phyloP scores from a whole-genome alignment of 2,888 invertebrate genomes.

The Apamea epomidion region DNA sequence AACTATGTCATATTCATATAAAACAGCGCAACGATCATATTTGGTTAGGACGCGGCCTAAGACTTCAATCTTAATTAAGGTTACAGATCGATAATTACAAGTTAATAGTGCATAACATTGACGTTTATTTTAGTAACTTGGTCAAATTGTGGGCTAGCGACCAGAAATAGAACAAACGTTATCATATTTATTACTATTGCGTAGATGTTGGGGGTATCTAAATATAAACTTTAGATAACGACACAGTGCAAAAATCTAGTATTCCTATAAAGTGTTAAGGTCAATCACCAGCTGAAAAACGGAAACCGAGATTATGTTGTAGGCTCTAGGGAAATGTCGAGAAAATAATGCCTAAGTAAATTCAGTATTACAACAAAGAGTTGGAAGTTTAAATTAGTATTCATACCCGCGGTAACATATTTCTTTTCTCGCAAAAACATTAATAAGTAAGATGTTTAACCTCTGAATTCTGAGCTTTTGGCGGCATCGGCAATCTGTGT shows the following conservation, averaged over 20 bases:
- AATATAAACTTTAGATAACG: slow-evolving; percentile 23
- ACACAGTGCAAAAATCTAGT: slow-evolving; percentile 5
- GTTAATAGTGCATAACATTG: slow-evolving; percentile 39
- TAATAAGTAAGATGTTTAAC: slow-evolving; percentile 7
- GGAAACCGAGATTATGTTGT: slow-evolving; percentile 14
- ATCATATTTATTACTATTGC: slow-evolving; percentile 45
- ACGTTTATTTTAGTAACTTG: slow-evolving; percentile 45
- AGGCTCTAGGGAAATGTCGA: slow-evolving; percentile 44
- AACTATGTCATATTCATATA: too few species aligned
- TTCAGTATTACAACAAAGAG: slow-evolving; percentile 41
- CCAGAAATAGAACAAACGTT: slow-evolving; percentile 50
- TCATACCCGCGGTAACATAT: background rate
- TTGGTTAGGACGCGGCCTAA: background rate
- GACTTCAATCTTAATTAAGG: slow-evolving; percentile 28
- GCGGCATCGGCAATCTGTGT: background rate
- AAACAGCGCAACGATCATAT: background rate
- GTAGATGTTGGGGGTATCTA: slow-evolving; percentile 23
- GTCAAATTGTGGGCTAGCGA: slow-evolving; percentile 33
- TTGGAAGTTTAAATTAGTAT: slow-evolving; percentile 43
- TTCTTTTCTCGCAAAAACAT: background rate
- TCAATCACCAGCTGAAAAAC: background rate
- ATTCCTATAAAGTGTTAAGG: slow-evolving; percentile 3
- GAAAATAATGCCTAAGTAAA: slow-evolving; percentile 16
- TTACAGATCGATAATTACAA: slow-evolving; percentile 30
- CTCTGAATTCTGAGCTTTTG: background rate